Percentiles rank a stretch among this genome's conserved stretches.
Evolutionary conservation across 2,888 invertebrate species (phyloP).

Genomic region (Heliothis peltigera): DNA sequence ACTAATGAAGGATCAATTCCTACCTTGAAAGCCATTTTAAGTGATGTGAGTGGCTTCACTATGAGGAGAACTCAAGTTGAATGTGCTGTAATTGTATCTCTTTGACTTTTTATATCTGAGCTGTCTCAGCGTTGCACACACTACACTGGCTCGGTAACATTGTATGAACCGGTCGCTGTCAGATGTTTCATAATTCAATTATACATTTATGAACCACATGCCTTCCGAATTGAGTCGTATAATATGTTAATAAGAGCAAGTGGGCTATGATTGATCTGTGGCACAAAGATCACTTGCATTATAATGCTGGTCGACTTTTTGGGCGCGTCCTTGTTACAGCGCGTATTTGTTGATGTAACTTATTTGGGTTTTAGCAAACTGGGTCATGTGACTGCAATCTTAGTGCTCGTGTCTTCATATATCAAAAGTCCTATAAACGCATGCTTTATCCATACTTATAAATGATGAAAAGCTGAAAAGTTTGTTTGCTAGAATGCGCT

Average conservation of each 20-base stretch:
- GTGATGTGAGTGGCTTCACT: slow-evolving; percentile 76
- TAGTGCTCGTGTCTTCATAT: neutral
- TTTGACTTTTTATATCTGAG: slow-evolving; percentile 79
- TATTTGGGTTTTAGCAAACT: slow-evolving; percentile 14
- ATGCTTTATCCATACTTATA: too few species aligned
- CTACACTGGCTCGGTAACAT: slow-evolving; percentile 54
- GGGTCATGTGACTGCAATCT: slow-evolving; percentile 17
- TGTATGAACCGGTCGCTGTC: slow-evolving; percentile 73
- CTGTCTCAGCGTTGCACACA: slow-evolving; percentile 74
- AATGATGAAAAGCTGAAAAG: too few species aligned
- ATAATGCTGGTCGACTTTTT: slow-evolving; percentile 73
- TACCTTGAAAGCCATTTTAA: slow-evolving; percentile 86
- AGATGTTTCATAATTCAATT: slow-evolving; percentile 64
- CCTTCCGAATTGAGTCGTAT: slow-evolving; percentile 67
- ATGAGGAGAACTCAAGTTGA: slow-evolving; percentile 79
- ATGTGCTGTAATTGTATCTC: slow-evolving; percentile 75
- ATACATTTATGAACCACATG: slow-evolving; percentile 41
- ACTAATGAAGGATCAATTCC: slow-evolving; percentile 28
- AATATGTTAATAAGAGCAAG: slow-evolving; percentile 72
- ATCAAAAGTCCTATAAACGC: neutral
- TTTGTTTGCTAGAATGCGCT: too few species aligned
- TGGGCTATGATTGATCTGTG: slow-evolving; percentile 78
- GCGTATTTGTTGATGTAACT: slow-evolving; percentile 39
- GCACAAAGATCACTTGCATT: slow-evolving; percentile 82
- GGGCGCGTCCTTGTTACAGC: slow-evolving; percentile 71